Percentiles rank a stretch among this genome's conserved stretches.
phyloP scores from a whole-genome alignment of 1,140 invertebrate genomes.

The Rhizoglyphus robini region DNA sequence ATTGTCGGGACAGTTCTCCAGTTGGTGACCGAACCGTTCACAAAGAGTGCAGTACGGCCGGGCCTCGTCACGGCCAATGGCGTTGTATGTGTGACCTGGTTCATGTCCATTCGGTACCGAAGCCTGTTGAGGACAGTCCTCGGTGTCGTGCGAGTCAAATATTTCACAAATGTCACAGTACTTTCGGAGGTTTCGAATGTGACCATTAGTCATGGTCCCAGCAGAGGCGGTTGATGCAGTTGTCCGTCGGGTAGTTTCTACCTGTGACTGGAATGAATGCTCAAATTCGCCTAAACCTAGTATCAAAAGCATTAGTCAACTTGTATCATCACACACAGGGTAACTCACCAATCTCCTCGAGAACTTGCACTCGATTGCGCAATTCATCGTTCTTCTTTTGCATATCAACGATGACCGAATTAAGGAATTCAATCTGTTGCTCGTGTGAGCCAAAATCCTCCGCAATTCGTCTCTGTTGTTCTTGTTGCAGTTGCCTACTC shows the following conservation, averaged over 20 bases:
- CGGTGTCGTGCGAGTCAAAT: conserved; percentile 91
- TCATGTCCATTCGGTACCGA: conserved; percentile 34
- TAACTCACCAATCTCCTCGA: conserved; percentile 44
- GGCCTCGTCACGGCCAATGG: conserved; percentile 39
- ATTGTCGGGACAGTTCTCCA: conserved; percentile 59
- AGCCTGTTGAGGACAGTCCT: conserved; percentile 81
- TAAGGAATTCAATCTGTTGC: conserved; percentile 75
- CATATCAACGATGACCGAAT: conserved; percentile 91
- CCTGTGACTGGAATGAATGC: neutral
- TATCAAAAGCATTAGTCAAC: neutral
- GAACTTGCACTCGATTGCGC: conserved; percentile 55
- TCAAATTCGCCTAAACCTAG: conserved; percentile 15
- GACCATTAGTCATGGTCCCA: conserved; percentile 1
- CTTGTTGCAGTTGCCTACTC: neutral
- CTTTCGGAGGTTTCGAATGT: conserved; percentile 48
- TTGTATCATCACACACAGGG: neutral
- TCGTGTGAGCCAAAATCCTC: conserved; percentile 51
- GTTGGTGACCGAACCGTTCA: conserved; percentile 72
- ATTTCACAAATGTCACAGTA: conserved; percentile 96
- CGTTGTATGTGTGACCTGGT: conserved; percentile 35
- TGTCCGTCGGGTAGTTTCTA: neutral
- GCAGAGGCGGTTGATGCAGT: neutral
- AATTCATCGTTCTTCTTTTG: conserved; percentile 78
- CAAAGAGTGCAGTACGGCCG: conserved; percentile 81
- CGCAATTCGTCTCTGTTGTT: conserved; percentile 30